A percentile compares a stretch with the other conserved stretches of the same genome.
Conservation (phyloP, 1,140 invertebrate species). For the Papilio dardanus region DNA sequence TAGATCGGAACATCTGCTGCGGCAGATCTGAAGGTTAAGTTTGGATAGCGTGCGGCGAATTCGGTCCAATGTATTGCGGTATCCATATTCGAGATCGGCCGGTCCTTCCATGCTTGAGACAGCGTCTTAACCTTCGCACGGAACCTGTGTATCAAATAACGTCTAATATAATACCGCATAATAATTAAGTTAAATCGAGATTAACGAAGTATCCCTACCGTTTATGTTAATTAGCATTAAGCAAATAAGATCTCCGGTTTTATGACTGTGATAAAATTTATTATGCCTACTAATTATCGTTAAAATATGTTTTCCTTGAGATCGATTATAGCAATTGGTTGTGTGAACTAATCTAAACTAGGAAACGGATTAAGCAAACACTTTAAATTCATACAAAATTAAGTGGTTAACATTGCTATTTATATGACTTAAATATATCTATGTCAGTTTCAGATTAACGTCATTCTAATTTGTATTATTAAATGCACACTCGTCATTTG, state of each 20-base stretch:
- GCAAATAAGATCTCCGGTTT: background rate
- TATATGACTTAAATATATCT: background rate
- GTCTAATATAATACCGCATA: background rate
- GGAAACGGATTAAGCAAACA: background rate
- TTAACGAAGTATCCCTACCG: background rate
- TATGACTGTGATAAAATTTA: background rate
- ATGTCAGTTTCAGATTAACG: background rate
- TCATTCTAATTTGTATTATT: background rate
- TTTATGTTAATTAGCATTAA: slow-evolving; percentile 3
- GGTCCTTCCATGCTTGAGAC: slow-evolving; percentile 82
- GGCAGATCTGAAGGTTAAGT: slow-evolving; percentile 68
- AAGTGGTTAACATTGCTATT: background rate
- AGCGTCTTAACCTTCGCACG: slow-evolving; percentile 73
- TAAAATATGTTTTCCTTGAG: background rate
- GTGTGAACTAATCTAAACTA: background rate
- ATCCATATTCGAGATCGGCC: slow-evolving; percentile 78
- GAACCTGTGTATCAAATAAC: slow-evolving; percentile 59
- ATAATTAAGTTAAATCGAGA: background rate
- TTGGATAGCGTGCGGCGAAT: slow-evolving; percentile 78
- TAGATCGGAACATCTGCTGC: slow-evolving; percentile 56
- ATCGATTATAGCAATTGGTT: background rate
- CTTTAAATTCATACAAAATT: background rate
- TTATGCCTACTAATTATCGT: background rate
- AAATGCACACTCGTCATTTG: background rate
- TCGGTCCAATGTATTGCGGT: slow-evolving; percentile 83